phyloP scores from a whole-genome alignment of 2,113 vertebrate genomes.

The Seriola aureovittata region DNA sequence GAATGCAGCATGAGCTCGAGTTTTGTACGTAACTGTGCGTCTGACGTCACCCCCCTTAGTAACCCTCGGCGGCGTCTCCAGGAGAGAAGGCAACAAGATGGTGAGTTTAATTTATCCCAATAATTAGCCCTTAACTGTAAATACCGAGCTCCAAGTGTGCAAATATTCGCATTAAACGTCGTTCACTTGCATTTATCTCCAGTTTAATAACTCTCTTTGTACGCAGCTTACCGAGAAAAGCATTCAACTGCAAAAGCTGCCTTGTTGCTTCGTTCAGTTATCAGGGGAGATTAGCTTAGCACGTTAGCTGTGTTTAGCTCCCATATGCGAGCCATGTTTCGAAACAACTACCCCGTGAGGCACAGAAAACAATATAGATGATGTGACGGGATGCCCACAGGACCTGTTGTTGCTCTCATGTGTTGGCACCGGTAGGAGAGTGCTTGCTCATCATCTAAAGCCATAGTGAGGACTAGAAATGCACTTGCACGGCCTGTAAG shows the following conservation, averaged over 20 bases:
- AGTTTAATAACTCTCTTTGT: not conserved
- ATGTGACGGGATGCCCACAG: not conserved
- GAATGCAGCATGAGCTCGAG: slow-evolving; percentile 30
- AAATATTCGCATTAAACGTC: accelerated
- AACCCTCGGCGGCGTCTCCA: slow-evolving; percentile 85
- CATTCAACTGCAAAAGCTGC: slow-evolving; percentile 15
- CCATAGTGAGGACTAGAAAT: not conserved
- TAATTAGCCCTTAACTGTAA: slow-evolving; percentile 19
- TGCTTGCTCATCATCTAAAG: not conserved
- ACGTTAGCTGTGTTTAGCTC: slow-evolving; percentile 66
- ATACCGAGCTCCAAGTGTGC: accelerated
- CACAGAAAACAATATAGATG: not conserved
- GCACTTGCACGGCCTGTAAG: slow-evolving; percentile 36
- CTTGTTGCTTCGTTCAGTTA: slow-evolving; percentile 65
- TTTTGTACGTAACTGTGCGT: slow-evolving; percentile 48
- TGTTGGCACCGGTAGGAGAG: not conserved
- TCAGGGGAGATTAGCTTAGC: slow-evolving; percentile 79
- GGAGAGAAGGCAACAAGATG: slow-evolving; percentile 86
- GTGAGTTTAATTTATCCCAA: slow-evolving; percentile 78
- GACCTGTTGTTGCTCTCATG: not conserved
- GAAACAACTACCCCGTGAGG: not conserved
- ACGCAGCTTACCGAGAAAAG: not conserved
- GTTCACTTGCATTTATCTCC: not conserved
- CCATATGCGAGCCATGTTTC: slow-evolving; percentile 6
- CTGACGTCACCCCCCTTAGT: slow-evolving; percentile 83